Percentiles rank a stretch among this genome's conserved stretches.
These are phyloP conservation scores for Disparrhopalites patrizii DNA, from an alignment of 2,888 invertebrate genomes.

Conservation along the genomic window DNA sequence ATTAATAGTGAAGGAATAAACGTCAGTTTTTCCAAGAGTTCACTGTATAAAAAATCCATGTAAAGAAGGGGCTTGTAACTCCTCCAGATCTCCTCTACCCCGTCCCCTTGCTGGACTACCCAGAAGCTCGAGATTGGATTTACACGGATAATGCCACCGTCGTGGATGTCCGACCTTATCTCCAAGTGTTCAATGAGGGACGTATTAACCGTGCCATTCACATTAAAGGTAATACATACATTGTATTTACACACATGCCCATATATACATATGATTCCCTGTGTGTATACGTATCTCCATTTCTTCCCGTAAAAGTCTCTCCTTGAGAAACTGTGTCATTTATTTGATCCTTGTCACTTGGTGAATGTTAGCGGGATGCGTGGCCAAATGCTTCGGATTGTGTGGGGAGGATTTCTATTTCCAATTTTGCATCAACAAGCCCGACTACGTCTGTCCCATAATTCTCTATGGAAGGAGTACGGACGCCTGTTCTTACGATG, in stretches of 20 bases:
- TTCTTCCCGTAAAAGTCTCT: no score
- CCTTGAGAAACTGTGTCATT: neutral
- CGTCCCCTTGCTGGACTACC: neutral
- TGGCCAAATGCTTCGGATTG: slow-evolving; percentile 36
- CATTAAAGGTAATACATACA: slow-evolving; percentile 49
- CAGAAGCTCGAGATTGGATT: neutral
- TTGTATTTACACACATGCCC: neutral
- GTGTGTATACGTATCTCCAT: neutral
- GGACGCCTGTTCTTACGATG: no score
- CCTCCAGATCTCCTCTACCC: neutral
- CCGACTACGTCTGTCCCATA: slow-evolving; percentile 29
- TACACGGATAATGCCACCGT: slow-evolving; percentile 32
- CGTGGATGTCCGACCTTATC: slow-evolving; percentile 51
- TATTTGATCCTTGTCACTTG: neutral
- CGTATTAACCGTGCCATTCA: slow-evolving; percentile 50
- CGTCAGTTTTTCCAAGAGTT: no score
- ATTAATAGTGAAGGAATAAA: no score
- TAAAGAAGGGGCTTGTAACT: no score
- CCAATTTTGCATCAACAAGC: slow-evolving; percentile 43
- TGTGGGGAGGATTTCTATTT: slow-evolving; percentile 32
- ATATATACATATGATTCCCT: no score
- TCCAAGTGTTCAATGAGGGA: slow-evolving; percentile 50
- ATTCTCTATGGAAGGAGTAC: no score
- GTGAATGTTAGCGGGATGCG: no score
- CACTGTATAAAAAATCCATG: no score